phyloP scores from a whole-genome alignment of 2,113 vertebrate genomes.

The Vidua chalybeata region DNA sequence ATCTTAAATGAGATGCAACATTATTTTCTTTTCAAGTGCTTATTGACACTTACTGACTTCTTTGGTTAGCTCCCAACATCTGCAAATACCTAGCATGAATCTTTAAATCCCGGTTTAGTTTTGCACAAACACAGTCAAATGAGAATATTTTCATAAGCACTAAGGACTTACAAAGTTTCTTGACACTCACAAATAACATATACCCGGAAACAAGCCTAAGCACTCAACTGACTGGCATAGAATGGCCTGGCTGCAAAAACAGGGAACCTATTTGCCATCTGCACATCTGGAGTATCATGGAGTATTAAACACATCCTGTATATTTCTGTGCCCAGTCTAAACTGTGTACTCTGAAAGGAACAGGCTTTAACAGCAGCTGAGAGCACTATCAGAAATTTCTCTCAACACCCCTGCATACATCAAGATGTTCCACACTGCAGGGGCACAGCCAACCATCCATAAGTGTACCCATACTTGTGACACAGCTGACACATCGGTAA shows the following conservation, averaged over 20 bases:
- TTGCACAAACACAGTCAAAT: background rate
- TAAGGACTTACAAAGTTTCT: rapidly evolving
- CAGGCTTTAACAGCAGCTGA: background rate
- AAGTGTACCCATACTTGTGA: background rate
- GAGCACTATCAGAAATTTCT: background rate
- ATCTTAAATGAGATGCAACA: background rate
- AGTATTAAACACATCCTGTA: background rate
- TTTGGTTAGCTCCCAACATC: background rate
- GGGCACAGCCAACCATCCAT: rapidly evolving
- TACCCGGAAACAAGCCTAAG: background rate
- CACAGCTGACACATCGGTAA: background rate
- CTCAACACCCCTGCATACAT: background rate
- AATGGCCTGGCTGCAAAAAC: background rate
- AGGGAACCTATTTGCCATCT: background rate
- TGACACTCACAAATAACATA: background rate
- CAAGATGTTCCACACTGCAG: background rate
- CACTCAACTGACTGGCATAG: background rate
- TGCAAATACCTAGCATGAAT: background rate
- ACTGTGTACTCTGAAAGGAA: background rate
- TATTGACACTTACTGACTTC: background rate
- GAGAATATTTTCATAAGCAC: background rate
- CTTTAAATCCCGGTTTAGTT: background rate
- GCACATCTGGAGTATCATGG: rapidly evolving
- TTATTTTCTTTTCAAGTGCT: background rate
- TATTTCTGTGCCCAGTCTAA: background rate